Conservation (phyloP, 2,888 invertebrate genomes). For the Drosophila vallismaia region DNA sequence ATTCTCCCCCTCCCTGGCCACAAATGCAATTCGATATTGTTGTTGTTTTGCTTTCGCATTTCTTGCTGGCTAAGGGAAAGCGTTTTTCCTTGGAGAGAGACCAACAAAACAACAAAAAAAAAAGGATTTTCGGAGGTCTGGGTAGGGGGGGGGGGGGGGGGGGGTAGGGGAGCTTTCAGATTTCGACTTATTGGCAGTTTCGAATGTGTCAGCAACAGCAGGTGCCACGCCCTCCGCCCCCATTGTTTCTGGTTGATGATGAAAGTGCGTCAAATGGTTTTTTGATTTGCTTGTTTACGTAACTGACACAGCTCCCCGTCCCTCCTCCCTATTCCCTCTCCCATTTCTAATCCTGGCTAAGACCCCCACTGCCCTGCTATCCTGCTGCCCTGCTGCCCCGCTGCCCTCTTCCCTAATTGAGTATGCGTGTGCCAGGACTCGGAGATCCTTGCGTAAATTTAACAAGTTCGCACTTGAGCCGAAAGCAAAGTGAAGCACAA, state of each 20-base stretch:
- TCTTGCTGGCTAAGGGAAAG: background rate
- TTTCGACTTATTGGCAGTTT: constrained; percentile 74
- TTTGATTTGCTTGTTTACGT: constrained; percentile 76
- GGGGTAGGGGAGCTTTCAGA: background rate
- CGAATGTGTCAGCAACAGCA: constrained; percentile 74
- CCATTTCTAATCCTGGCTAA: background rate
- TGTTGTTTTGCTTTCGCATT: constrained; percentile 44
- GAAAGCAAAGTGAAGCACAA: constrained; percentile 61
- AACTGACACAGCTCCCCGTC: constrained; percentile 52
- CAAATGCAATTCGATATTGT: constrained; percentile 60
- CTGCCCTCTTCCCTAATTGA: constrained; percentile 55
- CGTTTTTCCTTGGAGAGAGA: background rate
- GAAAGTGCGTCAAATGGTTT: constrained; percentile 80
- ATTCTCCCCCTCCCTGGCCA: background rate
- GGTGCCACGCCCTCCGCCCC: constrained; percentile 52
- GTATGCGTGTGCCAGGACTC: constrained; percentile 69
- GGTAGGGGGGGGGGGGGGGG: background rate
- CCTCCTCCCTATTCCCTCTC: background rate
- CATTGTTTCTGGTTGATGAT: constrained; percentile 61
- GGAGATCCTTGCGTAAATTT: constrained; percentile 73
- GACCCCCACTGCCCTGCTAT: background rate
- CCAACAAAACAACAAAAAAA: background rate
- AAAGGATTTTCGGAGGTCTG: background rate
- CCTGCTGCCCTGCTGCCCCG: background rate
- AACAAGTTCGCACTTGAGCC: constrained; percentile 76